Evolutionary conservation across 1,140 invertebrate species (phyloP), one percentile per base, ranked within the genome.

Genomic region (Sycophaga agraensis): DNA sequence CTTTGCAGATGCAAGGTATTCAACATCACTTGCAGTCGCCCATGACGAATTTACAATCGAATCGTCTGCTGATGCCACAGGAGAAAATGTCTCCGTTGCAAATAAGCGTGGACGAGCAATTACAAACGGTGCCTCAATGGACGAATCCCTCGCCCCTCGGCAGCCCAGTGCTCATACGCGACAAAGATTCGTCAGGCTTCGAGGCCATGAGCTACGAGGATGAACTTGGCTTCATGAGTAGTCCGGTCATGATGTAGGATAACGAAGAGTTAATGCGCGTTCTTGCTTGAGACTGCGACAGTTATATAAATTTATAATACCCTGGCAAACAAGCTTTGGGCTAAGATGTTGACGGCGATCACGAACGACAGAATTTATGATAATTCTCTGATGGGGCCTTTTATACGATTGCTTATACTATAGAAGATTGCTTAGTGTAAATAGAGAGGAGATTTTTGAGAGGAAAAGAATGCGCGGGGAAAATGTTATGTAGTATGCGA

Each of bases 51-150:
- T 1, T 51, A 14, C 9, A n/a, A 12, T n/a, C 7, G 21, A 8
- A n/a, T 0, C 3, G 17, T 1, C 9, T 34, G 4, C 12, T 28
- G 26, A 31, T 17, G 24, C 1, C 21, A 40, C 46, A 12, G 7
- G 34, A 49, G 2, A 59, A 59, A 4, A 14, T 40, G 6, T 40
- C 24, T 0, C 16, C 39, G 2, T 12, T 46, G 16, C 50, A 40
- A 6, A 60, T 60, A 19, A 37, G 2, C 24, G n/a, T 28, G 4
- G 59, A 61, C 0, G 59, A 55, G 17, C 48, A 59, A 17, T 17
- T 60, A 9, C 66, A 54, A 53, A 50, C 58, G 2, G 28, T 65
- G 16, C 60, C 58, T 9, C 59, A 66, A 26, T 70, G 68, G 68
- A 64, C 53, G 28, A 50, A 48, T 48, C 63, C 14, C 1, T n/a